These are phyloP conservation scores for Hartigia nigra DNA, from an alignment of 2,888 invertebrate species.

Conservation along the genomic window DNA sequence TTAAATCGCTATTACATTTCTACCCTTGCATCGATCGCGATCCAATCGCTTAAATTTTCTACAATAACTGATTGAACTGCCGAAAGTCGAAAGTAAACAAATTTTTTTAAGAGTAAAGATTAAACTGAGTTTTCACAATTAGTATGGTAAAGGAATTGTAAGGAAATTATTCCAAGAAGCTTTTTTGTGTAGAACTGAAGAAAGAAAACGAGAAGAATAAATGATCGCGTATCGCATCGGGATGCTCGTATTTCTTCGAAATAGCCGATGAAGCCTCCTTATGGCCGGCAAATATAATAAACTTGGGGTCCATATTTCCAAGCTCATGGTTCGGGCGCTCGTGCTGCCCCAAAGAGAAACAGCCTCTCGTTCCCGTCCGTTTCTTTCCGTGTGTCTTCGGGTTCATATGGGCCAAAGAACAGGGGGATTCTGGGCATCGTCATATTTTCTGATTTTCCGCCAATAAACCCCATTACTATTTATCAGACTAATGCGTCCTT, in stretches of 20 bases:
- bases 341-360: constrained; percentile 50
- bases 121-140: background rate
- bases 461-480: constrained; percentile 66
- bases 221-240: constrained; percentile 42
- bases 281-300: constrained; percentile 65
- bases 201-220: constrained; percentile 21
- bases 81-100: background rate
- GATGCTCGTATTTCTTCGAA: constrained; percentile 54
- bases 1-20: background rate
- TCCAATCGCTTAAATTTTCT: background rate
- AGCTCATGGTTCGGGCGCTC: constrained; percentile 53
- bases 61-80: background rate
- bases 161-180: background rate
- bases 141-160: background rate
- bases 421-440: constrained; percentile 46
- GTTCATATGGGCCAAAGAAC: constrained; percentile 31
- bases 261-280: constrained; percentile 64
- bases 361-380: constrained; percentile 19
- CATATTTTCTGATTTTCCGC: constrained; percentile 66
- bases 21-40: background rate
- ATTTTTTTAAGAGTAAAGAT: background rate
- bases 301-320: constrained; percentile 61
- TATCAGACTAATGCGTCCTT: constrained; percentile 65
- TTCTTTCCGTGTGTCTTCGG: constrained; percentile 28
- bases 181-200: background rate